Conservation (phyloP, 2,113 vertebrate species). For the Strigops habroptila region DNA sequence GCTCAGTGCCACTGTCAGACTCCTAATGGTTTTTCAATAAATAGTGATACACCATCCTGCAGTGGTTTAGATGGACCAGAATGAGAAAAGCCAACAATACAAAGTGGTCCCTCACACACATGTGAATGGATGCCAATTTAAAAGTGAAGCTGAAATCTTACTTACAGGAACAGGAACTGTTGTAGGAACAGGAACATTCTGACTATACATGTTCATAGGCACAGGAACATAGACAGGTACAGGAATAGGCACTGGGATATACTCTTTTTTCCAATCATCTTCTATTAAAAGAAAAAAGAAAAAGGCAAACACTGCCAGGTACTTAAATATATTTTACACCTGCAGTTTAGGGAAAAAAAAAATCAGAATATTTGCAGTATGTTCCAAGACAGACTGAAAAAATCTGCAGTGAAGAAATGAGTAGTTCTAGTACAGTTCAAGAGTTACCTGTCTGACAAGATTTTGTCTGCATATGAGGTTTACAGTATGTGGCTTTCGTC, state of each 20-base stretch:
- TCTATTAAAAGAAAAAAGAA: constrained; percentile 71
- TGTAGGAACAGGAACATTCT: constrained; percentile 86
- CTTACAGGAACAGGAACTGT: constrained; percentile 92
- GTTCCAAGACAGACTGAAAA: neutral
- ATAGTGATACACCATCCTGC: neutral
- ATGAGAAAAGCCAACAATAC: neutral
- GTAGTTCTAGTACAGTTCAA: neutral
- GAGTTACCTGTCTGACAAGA: constrained; percentile 91
- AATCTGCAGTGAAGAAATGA: neutral
- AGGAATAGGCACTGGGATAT: constrained; percentile 91
- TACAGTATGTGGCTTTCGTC: constrained; percentile 98
- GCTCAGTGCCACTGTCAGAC: neutral
- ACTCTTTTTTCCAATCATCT: constrained; percentile 88
- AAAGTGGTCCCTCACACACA: neutral
- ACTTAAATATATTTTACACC: constrained; percentile 4
- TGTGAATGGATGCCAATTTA: neutral
- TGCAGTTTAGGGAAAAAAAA: neutral
- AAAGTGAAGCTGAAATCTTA: neutral
- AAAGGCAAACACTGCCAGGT: constrained; percentile 33
- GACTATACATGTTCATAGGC: constrained; percentile 95
- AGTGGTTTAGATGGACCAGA: neutral
- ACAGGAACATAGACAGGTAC: constrained; percentile 95
- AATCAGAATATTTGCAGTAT: neutral
- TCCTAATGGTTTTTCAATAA: neutral
- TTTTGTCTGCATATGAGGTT: constrained; percentile 98